These are phyloP conservation scores for Pterocles gutturalis DNA, from an alignment of 2,113 vertebrate species.

Conservation along the genomic window DNA sequence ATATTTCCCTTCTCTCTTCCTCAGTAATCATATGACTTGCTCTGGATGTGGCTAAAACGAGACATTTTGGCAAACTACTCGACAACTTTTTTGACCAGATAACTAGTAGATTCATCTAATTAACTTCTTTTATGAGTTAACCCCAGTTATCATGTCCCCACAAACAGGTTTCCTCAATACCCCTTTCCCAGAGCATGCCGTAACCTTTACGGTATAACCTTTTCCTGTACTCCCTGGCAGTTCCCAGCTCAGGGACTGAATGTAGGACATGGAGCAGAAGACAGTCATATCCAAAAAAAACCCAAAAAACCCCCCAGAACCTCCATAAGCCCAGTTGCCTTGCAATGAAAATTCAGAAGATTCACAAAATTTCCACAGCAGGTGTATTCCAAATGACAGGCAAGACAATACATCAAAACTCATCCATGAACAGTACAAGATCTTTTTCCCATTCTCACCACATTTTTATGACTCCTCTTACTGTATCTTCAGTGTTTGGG, in stretches of 20 bases:
- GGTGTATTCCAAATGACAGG: neutral
- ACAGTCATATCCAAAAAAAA: neutral
- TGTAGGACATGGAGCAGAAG: neutral
- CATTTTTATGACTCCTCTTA: neutral
- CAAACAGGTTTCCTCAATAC: neutral
- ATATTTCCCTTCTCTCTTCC: neutral
- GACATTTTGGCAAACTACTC: neutral
- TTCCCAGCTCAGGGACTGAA: neutral
- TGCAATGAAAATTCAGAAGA: neutral
- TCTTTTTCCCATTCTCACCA: neutral
- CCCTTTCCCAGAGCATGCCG: neutral
- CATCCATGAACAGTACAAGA: neutral
- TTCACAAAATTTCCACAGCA: neutral
- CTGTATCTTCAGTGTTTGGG: neutral
- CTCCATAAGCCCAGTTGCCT: neutral
- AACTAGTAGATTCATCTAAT: neutral
- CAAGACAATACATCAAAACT: neutral
- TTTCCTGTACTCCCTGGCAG: neutral
- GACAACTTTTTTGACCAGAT: neutral
- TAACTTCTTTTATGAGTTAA: neutral
- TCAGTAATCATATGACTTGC: neutral
- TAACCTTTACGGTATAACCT: neutral
- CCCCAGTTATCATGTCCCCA: neutral
- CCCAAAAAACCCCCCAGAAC: neutral
- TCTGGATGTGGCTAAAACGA: neutral